A percentile compares a stretch with the other conserved stretches of the same genome.
Evolutionary conservation across 2,113 vertebrate species (phyloP).

Genomic region (rabbit (Oryctolagus cuniculus)): DNA sequence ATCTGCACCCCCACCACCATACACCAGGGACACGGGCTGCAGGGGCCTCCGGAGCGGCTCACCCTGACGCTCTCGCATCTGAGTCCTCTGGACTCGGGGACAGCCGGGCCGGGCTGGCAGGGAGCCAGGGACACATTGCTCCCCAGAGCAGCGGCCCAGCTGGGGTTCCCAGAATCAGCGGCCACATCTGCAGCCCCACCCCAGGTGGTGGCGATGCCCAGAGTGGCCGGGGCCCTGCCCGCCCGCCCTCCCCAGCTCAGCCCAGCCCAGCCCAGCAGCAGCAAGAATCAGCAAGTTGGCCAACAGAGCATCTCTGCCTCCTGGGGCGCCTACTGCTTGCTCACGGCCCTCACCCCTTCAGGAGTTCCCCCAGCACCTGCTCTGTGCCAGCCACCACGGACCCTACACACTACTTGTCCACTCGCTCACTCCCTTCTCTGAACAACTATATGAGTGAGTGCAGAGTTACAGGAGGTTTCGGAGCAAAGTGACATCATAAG

Average conservation of each 20-base stretch:
- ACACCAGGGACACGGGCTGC: too few relatives aligned
- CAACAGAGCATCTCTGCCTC: neutral
- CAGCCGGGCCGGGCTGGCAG: neutral
- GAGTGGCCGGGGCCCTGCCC: neutral
- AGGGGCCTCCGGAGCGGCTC: neutral
- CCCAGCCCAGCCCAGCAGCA: neutral
- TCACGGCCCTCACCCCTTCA: rapidly evolving
- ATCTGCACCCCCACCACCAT: too few relatives aligned
- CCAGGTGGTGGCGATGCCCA: neutral
- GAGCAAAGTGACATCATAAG: neutral
- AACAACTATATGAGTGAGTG: neutral
- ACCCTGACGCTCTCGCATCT: neutral
- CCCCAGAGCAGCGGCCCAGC: neutral
- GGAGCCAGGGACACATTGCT: constrained; percentile 35
- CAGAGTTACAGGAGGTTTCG: neutral
- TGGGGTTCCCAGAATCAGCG: constrained; percentile 66
- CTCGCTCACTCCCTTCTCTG: neutral
- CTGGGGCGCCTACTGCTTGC: neutral
- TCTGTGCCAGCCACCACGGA: neutral
- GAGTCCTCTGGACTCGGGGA: neutral
- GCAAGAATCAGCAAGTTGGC: neutral
- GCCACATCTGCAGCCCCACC: neutral
- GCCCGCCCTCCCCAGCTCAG: neutral
- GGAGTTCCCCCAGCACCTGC: neutral
- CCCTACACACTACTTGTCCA: neutral